Conservation (phyloP, 1,140 invertebrate species). For the Sitodiplosis mosellana region DNA sequence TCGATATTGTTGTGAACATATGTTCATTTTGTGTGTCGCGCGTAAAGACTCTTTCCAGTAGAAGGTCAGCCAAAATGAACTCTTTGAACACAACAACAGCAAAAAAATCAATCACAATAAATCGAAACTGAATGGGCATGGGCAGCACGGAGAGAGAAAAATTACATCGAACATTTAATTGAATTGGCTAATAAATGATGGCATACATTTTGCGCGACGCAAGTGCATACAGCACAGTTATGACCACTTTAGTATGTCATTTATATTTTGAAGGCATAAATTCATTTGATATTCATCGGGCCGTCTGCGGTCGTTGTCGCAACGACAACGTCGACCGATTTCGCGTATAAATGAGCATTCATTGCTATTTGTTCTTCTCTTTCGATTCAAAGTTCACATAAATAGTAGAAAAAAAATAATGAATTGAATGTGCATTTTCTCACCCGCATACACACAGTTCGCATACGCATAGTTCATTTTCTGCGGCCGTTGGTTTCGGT, state of each 20-base stretch:
- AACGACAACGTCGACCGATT: no score
- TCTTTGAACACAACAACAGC: no score
- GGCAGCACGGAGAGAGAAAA: neutral
- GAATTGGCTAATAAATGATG: neutral
- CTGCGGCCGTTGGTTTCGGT: conserved; percentile 13
- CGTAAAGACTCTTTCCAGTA: no score
- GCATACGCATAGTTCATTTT: conserved; percentile 70
- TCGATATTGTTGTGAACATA: no score
- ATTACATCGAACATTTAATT: neutral
- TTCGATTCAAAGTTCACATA: no score
- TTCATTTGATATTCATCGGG: no score
- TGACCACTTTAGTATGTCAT: neutral
- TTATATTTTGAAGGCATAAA: neutral
- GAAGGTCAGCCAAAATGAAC: no score
- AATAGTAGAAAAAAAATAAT: no score
- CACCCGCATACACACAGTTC: conserved; percentile 81
- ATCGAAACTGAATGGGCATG: neutral
- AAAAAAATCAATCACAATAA: neutral
- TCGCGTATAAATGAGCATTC: conserved; percentile 3
- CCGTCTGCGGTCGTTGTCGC: no score
- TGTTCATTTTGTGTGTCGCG: no score
- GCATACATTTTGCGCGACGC: neutral
- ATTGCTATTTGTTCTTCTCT: conserved; percentile 10
- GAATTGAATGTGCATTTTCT: no score
- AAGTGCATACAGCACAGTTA: no score